Percentiles rank a stretch among this genome's conserved stretches.
Conservation (phyloP, 2,888 invertebrate genomes). For the Gerris lacustris region DNA sequence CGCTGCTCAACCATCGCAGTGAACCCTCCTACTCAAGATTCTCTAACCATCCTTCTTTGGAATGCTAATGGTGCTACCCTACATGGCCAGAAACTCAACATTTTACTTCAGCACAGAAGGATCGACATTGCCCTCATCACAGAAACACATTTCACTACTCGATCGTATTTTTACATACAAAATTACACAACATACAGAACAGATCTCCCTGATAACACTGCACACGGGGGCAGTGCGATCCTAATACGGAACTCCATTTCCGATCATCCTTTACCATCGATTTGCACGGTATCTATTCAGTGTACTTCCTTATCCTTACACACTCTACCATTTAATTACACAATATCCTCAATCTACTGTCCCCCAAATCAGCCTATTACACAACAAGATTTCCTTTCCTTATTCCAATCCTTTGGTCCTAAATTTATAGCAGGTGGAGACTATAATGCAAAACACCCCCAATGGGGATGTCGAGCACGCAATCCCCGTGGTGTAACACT, state of each 20-base stretch:
- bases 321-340: neutral
- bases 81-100: neutral
- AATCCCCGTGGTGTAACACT: conserved; percentile 18
- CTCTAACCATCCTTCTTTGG: conserved; percentile 11
- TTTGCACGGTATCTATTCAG: neutral
- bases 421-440: conserved; percentile 28
- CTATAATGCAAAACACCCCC: conserved; percentile 28
- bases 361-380: conserved; percentile 8
- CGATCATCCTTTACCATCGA: conserved; percentile 12
- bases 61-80: conserved; percentile 7
- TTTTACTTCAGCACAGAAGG: neutral
- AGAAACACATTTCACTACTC: conserved; percentile 27
- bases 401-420: conserved; percentile 23
- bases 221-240: conserved; percentile 27
- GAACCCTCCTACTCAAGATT: neutral
- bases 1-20: too few relatives aligned
- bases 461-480: conserved; percentile 27
- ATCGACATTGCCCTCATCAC: conserved; percentile 21
- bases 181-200: conserved; percentile 32
- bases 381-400: conserved; percentile 19
- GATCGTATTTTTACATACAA: conserved; percentile 22
- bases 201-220: conserved; percentile 27
- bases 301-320: neutral
- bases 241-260: conserved; percentile 23
- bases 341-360: conserved; percentile 12